These are phyloP conservation scores for Petrosia ficiformis DNA, from an alignment of 37 sponge, comb jelly and placozoan species.

Conservation along the genomic window DNA sequence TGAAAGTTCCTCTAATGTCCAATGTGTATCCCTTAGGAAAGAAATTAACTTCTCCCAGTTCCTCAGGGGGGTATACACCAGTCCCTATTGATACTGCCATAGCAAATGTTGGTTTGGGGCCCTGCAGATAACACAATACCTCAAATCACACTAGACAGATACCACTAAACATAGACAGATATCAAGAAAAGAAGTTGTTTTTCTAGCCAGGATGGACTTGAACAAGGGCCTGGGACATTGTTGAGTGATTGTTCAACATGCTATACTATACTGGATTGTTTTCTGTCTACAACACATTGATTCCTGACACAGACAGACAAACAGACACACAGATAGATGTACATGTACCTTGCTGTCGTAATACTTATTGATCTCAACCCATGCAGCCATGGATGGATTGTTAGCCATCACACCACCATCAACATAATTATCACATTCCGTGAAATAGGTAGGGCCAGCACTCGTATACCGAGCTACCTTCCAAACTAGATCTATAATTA, in stretches of 20 bases:
- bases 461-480: constrained; percentile 9
- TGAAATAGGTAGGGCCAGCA: constrained; percentile 4
- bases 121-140: no score
- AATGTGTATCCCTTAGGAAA: not conserved
- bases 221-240: no score
- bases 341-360: not conserved
- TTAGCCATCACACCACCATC: constrained; percentile 11
- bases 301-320: no score
- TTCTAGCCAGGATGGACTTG: no score
- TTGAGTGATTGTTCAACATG: no score
- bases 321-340: not conserved
- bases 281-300: no score
- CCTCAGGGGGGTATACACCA: constrained; percentile 1
- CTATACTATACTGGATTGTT: no score
- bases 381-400: not conserved
- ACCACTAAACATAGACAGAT: no score
- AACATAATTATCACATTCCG: constrained; percentile 2
- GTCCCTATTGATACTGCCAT: not conserved
- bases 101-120: not conserved
- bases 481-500: not conserved
- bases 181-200: no score
- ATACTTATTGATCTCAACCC: not conserved
- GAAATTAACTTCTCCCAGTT: not conserved
- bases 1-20: constrained; percentile 5
- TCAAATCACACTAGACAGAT: no score